Conservation (phyloP, 2,113 vertebrate genomes). For the Phainopepla nitens region DNA sequence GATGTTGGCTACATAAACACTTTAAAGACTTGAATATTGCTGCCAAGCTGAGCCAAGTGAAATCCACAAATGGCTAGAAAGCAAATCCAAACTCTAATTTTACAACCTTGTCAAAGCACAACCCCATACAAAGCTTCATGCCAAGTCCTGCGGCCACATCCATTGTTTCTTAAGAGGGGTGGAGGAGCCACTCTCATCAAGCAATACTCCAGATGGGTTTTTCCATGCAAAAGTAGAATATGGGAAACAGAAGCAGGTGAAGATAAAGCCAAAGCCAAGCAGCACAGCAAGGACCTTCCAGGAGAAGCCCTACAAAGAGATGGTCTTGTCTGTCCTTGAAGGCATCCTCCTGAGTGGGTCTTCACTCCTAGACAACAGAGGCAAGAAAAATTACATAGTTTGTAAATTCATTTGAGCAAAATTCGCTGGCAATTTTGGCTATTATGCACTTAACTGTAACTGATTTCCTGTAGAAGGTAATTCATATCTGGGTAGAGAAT, state of each 20-base stretch:
- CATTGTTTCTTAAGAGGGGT: background rate
- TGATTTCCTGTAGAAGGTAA: background rate
- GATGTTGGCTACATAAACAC: background rate
- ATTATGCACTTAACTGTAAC: background rate
- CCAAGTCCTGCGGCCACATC: background rate
- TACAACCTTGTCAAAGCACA: background rate
- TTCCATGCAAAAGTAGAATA: background rate
- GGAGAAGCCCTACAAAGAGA: background rate
- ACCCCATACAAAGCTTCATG: fast-evolving
- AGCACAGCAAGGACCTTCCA: background rate
- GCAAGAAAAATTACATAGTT: background rate
- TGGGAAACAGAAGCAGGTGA: background rate
- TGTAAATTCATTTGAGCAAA: background rate
- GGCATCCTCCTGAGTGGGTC: background rate
- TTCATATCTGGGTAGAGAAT: background rate
- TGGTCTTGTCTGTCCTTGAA: background rate
- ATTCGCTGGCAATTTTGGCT: background rate
- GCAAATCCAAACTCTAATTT: background rate
- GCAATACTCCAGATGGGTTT: background rate
- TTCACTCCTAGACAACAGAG: background rate
- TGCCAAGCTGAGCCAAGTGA: background rate
- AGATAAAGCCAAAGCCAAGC: background rate
- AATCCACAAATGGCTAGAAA: background rate
- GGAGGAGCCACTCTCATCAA: background rate
- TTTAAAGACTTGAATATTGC: background rate